These are phyloP conservation scores for Drosophila siamana DNA, from an alignment of 2,888 invertebrate genomes.

Conservation along the genomic window DNA sequence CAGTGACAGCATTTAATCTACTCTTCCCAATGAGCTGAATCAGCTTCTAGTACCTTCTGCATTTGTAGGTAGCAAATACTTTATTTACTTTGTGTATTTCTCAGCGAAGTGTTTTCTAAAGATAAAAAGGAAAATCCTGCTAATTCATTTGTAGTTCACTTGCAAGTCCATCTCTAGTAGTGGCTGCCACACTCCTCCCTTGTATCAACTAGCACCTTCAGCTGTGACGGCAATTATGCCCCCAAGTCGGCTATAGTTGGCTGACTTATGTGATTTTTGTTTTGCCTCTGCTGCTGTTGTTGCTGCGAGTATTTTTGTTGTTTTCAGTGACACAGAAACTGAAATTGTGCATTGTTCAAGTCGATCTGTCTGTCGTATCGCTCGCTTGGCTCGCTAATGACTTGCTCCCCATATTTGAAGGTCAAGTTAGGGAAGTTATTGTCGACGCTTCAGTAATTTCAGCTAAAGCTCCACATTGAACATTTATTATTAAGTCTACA, in stretches of 20 bases:
- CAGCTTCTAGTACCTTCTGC: background rate
- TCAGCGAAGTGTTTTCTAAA: too few species aligned
- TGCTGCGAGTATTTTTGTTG: constrained; percentile 33
- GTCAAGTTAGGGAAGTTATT: constrained; percentile 80
- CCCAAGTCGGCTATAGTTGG: constrained; percentile 77
- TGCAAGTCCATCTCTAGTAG: constrained; percentile 12
- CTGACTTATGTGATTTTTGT: constrained; percentile 83
- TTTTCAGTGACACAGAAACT: constrained; percentile 84
- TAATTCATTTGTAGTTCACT: background rate
- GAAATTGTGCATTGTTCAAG: constrained; percentile 83
- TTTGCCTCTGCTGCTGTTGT: constrained; percentile 52
- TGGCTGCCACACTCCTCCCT: constrained; percentile 8
- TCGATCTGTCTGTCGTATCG: constrained; percentile 38
- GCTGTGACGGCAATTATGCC: constrained; percentile 56
- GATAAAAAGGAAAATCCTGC: background rate
- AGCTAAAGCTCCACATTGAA: constrained; percentile 77
- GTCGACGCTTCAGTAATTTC: constrained; percentile 83
- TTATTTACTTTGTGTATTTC: too few species aligned
- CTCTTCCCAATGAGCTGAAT: background rate
- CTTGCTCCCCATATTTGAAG: constrained; percentile 76
- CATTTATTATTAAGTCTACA: constrained; percentile 66
- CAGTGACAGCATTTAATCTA: background rate
- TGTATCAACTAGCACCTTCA: constrained; percentile 48
- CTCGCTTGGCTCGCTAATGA: constrained; percentile 49
- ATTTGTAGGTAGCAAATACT: background rate